Evolutionary conservation across 2,113 vertebrate genomes (phyloP).

Genomic region (Podiceps cristatus): DNA sequence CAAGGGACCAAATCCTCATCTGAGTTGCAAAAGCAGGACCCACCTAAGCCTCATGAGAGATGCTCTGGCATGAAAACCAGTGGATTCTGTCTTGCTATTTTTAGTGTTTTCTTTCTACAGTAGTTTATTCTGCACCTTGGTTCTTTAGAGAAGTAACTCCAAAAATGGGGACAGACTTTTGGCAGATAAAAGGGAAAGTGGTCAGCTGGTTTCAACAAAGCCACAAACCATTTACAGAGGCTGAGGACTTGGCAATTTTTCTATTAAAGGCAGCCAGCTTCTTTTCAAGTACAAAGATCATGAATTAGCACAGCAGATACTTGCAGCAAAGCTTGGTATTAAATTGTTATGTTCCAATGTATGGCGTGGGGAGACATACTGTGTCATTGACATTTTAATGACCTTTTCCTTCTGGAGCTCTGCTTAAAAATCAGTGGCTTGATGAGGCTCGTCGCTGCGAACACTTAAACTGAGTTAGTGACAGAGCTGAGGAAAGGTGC

Average conservation of each 20-base stretch:
- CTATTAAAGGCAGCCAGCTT: not conserved
- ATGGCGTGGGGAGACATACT: not conserved
- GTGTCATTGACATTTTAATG: constrained; percentile 21
- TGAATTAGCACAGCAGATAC: not conserved
- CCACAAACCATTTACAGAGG: not conserved
- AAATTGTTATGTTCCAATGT: not conserved
- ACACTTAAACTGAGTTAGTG: not conserved
- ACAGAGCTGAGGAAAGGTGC: not conserved
- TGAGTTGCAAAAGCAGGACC: not conserved
- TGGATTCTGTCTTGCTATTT: not conserved
- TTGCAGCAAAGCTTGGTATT: not conserved
- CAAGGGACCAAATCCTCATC: not conserved
- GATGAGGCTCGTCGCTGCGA: not conserved
- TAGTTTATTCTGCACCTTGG: not conserved
- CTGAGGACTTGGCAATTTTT: not conserved
- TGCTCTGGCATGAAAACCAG: not conserved
- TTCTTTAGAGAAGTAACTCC: not conserved
- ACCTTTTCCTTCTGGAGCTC: not conserved
- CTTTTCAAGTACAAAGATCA: not conserved
- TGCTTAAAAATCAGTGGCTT: constrained; percentile 19
- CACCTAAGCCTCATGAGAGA: not conserved
- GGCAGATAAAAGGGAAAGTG: not conserved
- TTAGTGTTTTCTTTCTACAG: not conserved
- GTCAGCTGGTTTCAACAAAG: not conserved
- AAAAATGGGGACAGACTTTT: not conserved